These are phyloP conservation scores for Dryadula phaetusa DNA, from an alignment of 2,888 invertebrate genomes.

Conservation along the genomic window DNA sequence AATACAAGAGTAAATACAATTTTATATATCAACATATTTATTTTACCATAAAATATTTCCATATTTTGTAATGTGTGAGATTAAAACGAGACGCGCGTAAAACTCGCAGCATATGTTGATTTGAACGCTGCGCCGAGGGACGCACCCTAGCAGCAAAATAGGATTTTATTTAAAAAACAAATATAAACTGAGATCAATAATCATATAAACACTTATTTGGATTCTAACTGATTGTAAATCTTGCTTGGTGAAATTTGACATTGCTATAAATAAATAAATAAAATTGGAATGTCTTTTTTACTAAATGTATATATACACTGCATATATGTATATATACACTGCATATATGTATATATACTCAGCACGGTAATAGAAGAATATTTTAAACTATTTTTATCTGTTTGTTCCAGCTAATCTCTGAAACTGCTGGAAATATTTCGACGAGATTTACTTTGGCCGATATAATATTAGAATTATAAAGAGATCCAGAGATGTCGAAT, in stretches of 20 bases:
- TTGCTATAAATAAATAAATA: too few relatives aligned
- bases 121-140: constrained; percentile 48
- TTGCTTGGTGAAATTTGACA: neutral
- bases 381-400: too few relatives aligned
- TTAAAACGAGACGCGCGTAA: constrained; percentile 75
- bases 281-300: neutral
- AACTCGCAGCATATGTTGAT: constrained; percentile 74
- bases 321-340: too few relatives aligned
- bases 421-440: too few relatives aligned
- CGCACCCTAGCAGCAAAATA: constrained; percentile 56
- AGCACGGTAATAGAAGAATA: too few relatives aligned
- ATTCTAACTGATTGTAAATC: neutral
- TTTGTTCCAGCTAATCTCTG: too few relatives aligned
- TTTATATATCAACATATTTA: neutral
- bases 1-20: neutral
- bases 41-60: constrained; percentile 8
- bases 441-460: too few relatives aligned
- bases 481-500: too few relatives aligned
- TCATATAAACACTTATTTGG: constrained; percentile 8
- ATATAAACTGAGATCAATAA: constrained; percentile 13
- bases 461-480: too few relatives aligned
- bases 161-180: constrained; percentile 57
- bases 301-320: too few relatives aligned
- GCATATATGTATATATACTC: too few relatives aligned
- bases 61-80: constrained; percentile 51